Percentiles rank a stretch among this genome's conserved stretches.
Evolutionary conservation across 53 echinoderm and acorn worm species (phyloP).

Genomic region (Hippasteria phrygiana): DNA sequence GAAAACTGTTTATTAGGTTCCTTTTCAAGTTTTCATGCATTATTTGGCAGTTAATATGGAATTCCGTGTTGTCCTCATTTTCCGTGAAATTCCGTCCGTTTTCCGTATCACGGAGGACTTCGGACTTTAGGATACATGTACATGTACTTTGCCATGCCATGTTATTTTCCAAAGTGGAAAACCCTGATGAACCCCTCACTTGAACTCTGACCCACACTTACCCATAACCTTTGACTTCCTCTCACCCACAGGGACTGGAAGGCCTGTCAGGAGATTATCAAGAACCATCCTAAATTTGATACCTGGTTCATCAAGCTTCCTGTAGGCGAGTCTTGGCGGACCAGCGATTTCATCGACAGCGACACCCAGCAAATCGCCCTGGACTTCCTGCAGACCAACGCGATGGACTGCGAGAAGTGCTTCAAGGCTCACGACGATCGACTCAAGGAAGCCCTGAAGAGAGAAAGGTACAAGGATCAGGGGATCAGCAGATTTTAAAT

Average conservation of each 20-base stretch:
- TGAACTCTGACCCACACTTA: not conserved
- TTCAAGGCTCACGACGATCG: slow-evolving; percentile 84
- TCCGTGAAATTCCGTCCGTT: too few relatives aligned
- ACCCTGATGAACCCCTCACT: too few relatives aligned
- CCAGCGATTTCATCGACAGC: slow-evolving; percentile 80
- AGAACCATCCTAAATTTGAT: slow-evolving; percentile 63
- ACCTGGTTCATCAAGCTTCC: slow-evolving; percentile 82
- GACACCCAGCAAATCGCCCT: slow-evolving; percentile 77
- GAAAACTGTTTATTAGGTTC: too few relatives aligned
- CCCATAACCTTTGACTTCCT: slow-evolving; percentile 9
- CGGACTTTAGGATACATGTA: too few relatives aligned
- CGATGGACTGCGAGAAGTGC: slow-evolving; percentile 74
- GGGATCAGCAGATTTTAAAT: slow-evolving; percentile 13
- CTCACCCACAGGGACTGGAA: slow-evolving; percentile 78
- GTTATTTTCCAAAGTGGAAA: too few relatives aligned
- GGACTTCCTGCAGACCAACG: slow-evolving; percentile 78
- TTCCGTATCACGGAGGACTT: too few relatives aligned
- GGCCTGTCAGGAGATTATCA: slow-evolving; percentile 72
- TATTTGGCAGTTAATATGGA: too few relatives aligned
- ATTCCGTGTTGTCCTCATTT: too few relatives aligned
- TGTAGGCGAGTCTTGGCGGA: slow-evolving; percentile 72
- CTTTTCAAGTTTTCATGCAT: too few relatives aligned
- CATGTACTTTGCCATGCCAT: too few relatives aligned
- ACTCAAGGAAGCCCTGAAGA: slow-evolving; percentile 85
- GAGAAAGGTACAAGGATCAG: slow-evolving; percentile 74